Evolutionary conservation across 2,888 invertebrate genomes (phyloP), one percentile per base, ranked within the genome.

Genomic region (Aleiodes leptofemur): DNA sequence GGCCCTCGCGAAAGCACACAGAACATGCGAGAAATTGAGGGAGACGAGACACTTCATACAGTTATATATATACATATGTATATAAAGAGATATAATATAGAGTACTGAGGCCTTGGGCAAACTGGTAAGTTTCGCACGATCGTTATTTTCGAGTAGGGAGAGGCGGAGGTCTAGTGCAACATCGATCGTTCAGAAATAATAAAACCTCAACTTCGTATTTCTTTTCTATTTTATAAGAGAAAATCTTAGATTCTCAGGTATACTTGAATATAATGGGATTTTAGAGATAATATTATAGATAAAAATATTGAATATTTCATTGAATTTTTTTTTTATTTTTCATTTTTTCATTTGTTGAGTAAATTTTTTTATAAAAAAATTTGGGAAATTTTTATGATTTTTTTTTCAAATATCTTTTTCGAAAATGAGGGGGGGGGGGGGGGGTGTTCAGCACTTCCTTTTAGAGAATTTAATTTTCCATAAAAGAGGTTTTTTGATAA

Each of bases 81-180:
- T 50, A 43, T 23, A 23, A 23, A 23, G 53, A 53, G 72, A 34
- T 53, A 53, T 61, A 53, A 48, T 64, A 64, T 64, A 64, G 64
- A 14, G 48, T 48, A 64, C 48, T 34, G 43, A 64, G 64, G 74
- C 74, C 74, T 74, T 74, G 74, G 55, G 70, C 55, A 70, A 61
- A 74, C 70, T 70, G 69, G 11, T 56, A 55, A 70, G 74, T 74
- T 61, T 51, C 38, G 61, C 48, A 43, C 74, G 74, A 74, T 74
- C 74, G 74, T 74, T 74, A 74, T 74, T 74, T 74, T 70, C 59
- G 74, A 74, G 74, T 64, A 14, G 64, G 48, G 48, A 23, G 16
- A 16, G 64, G 4, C 43, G n/a, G 74, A 70, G 74, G 70, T 74
- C 74, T 74, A 74, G 74, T 74, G 74, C 74, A 74, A 64, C 64